A percentile compares a stretch with the other conserved stretches of the same genome.
Conservation (phyloP, 2,113 vertebrate genomes). For the Phyllostomus hastatus region DNA sequence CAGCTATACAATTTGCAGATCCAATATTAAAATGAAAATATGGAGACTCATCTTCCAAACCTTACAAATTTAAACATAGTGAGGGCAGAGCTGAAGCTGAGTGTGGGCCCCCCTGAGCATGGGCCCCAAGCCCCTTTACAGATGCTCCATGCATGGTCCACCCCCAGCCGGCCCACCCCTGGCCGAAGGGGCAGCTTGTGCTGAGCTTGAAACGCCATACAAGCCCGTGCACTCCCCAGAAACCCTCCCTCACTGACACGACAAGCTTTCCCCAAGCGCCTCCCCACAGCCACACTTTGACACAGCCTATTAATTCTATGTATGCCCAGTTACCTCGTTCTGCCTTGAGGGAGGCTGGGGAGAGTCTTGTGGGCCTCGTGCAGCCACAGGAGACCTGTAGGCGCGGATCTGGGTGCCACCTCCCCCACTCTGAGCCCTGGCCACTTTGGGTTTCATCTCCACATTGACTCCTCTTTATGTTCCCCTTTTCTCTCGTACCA, state of each 20-base stretch:
- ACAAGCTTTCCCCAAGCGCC: not conserved
- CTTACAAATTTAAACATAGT: not conserved
- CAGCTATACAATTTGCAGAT: not conserved
- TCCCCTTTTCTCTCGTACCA: not conserved
- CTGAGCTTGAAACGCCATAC: not conserved
- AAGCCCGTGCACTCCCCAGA: not conserved
- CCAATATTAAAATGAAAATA: not conserved
- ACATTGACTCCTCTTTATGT: not conserved
- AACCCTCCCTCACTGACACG: not conserved
- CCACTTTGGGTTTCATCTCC: not conserved
- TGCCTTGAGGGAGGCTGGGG: not conserved
- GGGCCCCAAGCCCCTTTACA: not conserved
- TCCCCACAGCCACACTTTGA: not conserved
- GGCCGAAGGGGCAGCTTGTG: not conserved
- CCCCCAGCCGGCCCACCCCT: not conserved
- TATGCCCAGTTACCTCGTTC: not conserved
- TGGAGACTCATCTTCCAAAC: not conserved
- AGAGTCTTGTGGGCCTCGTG: not conserved
- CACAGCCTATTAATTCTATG: not conserved
- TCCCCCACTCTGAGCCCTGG: not conserved
- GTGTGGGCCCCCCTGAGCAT: not conserved
- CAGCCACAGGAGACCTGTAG: not conserved
- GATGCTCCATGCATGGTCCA: not conserved
- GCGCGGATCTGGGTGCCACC: fast-evolving
- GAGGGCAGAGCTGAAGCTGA: not conserved